Percentiles rank a stretch among this genome's conserved stretches.
phyloP scores from a whole-genome alignment of 2,888 invertebrate species.

The Podabrus alpinus region DNA sequence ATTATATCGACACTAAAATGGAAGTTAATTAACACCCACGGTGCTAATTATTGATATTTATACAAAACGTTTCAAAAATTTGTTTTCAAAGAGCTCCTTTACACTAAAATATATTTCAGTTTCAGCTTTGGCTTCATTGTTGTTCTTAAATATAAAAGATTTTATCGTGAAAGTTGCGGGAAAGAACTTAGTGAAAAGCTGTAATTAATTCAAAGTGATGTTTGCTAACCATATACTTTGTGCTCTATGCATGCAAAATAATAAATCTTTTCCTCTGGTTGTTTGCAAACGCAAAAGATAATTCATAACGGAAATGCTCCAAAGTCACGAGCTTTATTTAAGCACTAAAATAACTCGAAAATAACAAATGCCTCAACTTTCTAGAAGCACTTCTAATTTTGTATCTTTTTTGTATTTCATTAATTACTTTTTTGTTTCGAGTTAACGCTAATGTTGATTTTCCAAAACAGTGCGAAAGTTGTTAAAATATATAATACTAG shows the following conservation, averaged over 20 bases:
- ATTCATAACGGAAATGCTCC: slow-evolving; percentile 27
- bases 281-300: slow-evolving; percentile 27
- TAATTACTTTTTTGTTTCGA: not conserved
- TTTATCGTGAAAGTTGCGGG: slow-evolving; percentile 23
- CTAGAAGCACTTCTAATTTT: not conserved
- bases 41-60: slow-evolving; percentile 25
- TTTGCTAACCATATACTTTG: slow-evolving; percentile 28
- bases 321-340: slow-evolving; percentile 26
- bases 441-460: not conserved
- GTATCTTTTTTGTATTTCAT: not conserved
- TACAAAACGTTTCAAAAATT: slow-evolving; percentile 7
- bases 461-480: too few species aligned
- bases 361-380: not conserved
- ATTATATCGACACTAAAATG: slow-evolving; percentile 27
- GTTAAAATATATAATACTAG: too few species aligned
- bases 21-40: slow-evolving; percentile 32
- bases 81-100: not conserved
- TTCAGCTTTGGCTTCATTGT: not conserved
- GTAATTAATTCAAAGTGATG: slow-evolving; percentile 29
- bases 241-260: slow-evolving; percentile 24
- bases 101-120: slow-evolving; percentile 8
- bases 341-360: slow-evolving; percentile 18
- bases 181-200: slow-evolving; percentile 25
- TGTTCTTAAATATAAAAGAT: slow-evolving; percentile 19
- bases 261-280: slow-evolving; percentile 25